Base-by-base conservation (phyloP, 35 echinoderm and acorn worm species). In the Apostichopus californicus region DNA sequence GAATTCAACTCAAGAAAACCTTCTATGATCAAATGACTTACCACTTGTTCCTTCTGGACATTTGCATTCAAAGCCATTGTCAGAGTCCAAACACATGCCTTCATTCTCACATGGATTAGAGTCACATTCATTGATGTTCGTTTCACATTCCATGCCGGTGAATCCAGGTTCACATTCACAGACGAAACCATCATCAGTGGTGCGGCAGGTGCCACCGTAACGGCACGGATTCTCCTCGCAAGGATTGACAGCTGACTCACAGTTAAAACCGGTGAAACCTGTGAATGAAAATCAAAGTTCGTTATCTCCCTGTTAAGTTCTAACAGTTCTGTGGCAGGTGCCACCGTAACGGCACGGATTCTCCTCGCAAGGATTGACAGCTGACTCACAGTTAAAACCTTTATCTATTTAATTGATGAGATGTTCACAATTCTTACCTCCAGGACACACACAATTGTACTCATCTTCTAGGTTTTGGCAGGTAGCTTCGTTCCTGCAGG, bases 401-500 rank as follows among this genome's bases (percentile, higher is more conserved):
- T 46, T 46, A 46, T 2, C 26, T 28, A 46, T 4, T 46, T 46
- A 46, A 46, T 3, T 46, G 34, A 46, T 11, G 64, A 17, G 63
- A 66, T 9, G 63, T 66, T 68, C 64, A 68, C 64, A 68, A 68
- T 46, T 6, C 8, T 53, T 57, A 28, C 93, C 93, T 63, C 77
- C 56, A 9, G 88, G 9, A 72, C 94, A 95, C 14, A 56, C n/a
- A 57, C 94, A 95, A n/a, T n/a, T 59, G 68, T 65, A 95, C 0
- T 90, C 90, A 80, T 95, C 85, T 28, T 71, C 15, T 14, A 59
- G 11, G 61, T 95, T 87, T 21, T 79, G 18, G 52, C 94, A 95
- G 54, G 83, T 92, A 46, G 80, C 90, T 7, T 56, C 53, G 34
- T 95, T 92, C 5, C 65, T 81, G 60, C 94, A 95, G 57, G 94